Conservation (phyloP, 2,113 vertebrate species). For the Ciconia maguari region DNA sequence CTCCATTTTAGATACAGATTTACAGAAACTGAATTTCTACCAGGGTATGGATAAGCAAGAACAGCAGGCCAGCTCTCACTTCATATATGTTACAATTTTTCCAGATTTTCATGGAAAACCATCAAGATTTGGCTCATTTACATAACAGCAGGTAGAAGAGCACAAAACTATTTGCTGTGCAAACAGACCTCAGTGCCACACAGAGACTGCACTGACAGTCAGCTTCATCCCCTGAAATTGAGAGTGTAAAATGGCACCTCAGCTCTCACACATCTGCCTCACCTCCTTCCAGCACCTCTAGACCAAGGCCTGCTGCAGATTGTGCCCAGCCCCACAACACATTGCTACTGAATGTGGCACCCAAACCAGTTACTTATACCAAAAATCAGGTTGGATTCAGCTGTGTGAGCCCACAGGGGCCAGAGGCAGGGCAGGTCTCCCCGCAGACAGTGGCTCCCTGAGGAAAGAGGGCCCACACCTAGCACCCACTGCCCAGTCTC, state of each 20-base stretch:
- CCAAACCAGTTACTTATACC: fast-evolving
- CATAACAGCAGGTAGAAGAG: background rate
- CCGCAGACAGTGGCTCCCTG: fast-evolving
- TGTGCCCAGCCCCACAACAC: fast-evolving
- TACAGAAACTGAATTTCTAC: background rate
- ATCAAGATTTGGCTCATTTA: fast-evolving
- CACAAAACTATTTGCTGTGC: fast-evolving
- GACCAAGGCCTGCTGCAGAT: fast-evolving
- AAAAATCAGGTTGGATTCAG: too few species aligned
- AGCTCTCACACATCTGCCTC: background rate
- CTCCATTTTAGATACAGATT: background rate
- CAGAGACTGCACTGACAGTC: fast-evolving
- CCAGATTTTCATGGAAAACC: fast-evolving
- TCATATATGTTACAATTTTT: fast-evolving
- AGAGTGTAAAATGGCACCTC: fast-evolving
- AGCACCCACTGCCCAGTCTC: fast-evolving
- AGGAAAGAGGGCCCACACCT: fast-evolving
- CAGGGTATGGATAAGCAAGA: background rate
- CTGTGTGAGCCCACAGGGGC: fast-evolving
- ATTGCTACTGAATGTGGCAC: fast-evolving
- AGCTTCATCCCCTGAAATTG: background rate
- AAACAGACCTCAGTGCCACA: fast-evolving
- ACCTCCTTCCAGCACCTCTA: background rate
- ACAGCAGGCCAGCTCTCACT: background rate
- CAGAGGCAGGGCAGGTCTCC: fast-evolving